A percentile compares a stretch with the other conserved stretches of the same genome.
These are phyloP conservation scores for Noctua janthe DNA, from an alignment of 2,888 invertebrate genomes.

Conservation along the genomic window DNA sequence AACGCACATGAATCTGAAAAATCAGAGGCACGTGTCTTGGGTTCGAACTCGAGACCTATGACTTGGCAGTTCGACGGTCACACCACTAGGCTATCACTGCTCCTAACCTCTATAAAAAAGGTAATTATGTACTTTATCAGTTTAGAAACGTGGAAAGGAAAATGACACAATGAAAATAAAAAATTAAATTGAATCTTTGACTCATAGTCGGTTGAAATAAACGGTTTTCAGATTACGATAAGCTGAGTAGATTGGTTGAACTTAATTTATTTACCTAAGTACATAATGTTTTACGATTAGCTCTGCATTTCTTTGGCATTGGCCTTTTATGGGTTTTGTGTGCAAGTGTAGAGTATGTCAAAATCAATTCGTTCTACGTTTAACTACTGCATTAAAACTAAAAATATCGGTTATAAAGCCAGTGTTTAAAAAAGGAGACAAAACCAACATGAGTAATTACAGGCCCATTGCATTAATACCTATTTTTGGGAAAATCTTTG, in stretches of 20 bases:
- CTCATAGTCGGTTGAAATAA: constrained; percentile 26
- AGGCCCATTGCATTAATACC: no score
- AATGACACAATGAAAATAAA: constrained; percentile 16
- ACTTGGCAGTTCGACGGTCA: neutral
- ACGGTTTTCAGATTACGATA: constrained; percentile 32
- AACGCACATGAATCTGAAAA: no score
- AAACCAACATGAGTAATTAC: no score
- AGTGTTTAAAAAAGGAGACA: no score
- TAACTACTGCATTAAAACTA: no score
- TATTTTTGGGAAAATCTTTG: no score
- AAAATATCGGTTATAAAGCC: no score
- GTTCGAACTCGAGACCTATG: no score
- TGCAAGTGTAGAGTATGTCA: neutral
- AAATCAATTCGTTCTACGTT: no score
- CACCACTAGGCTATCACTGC: neutral
- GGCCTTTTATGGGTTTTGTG: neutral
- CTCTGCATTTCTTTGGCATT: constrained; percentile 8
- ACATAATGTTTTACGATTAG: neutral
- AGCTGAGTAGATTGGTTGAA: constrained; percentile 29
- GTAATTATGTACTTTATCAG: neutral
- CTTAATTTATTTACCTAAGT: constrained; percentile 9
- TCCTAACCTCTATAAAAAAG: neutral
- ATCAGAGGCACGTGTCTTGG: no score
- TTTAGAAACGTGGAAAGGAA: neutral
- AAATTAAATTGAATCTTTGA: constrained; percentile 21